These are phyloP conservation scores for Pagetopsis macropterus DNA, from an alignment of 2,797 vertebrate genomes.

Conservation along the genomic window DNA sequence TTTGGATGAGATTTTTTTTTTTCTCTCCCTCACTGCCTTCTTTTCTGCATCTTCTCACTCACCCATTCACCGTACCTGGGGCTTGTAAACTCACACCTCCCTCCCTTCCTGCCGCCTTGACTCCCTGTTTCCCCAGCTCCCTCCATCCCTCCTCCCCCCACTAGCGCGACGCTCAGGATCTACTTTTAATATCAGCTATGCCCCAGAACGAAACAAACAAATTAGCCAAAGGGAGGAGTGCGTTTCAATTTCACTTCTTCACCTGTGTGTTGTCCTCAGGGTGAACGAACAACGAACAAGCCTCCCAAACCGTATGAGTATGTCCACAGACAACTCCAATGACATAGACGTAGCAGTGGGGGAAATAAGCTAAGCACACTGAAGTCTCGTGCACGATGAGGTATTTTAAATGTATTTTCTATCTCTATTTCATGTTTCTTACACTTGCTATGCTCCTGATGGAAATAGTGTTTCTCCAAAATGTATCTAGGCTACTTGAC, in stretches of 20 bases:
- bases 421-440: neutral
- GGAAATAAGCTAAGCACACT: neutral
- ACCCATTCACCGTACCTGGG: slow-evolving; percentile 80
- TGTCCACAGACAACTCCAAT: neutral
- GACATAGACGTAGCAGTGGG: neutral
- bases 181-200: slow-evolving; percentile 71
- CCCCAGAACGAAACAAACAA: slow-evolving; percentile 80
- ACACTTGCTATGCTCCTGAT: neutral
- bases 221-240: slow-evolving; percentile 55
- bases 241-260: slow-evolving; percentile 52
- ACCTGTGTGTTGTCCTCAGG: slow-evolving; percentile 62
- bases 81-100: slow-evolving; percentile 76
- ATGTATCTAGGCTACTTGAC: neutral
- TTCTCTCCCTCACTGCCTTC: slow-evolving; percentile 59
- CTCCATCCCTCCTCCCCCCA: slow-evolving; percentile 39
- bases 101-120: slow-evolving; percentile 17
- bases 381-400: neutral
- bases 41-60: slow-evolving; percentile 78
- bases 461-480: neutral
- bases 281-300: slow-evolving; percentile 22
- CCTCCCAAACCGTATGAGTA: neutral
- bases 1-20: slow-evolving; percentile 85
- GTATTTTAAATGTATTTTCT: too few species aligned
- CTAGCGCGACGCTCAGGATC: slow-evolving; percentile 52
- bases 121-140: slow-evolving; percentile 52